Percentiles rank a stretch among this genome's conserved stretches.
These are phyloP conservation scores for Lasaia peninsularis DNA, from an alignment of 1,140 invertebrate genomes.

Conservation along the genomic window DNA sequence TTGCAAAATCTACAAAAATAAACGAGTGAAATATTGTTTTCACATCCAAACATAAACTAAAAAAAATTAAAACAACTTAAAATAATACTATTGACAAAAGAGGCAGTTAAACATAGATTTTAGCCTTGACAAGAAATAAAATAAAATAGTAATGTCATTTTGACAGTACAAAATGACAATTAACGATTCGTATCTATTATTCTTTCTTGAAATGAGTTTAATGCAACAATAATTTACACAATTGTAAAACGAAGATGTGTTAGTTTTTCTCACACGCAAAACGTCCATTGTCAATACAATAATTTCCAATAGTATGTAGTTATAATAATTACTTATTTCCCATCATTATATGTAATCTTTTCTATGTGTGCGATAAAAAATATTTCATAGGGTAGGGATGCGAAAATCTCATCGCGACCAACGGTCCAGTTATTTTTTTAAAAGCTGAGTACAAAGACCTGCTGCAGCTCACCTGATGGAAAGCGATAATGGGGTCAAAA, in stretches of 20 bases:
- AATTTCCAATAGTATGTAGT: conserved; percentile 26
- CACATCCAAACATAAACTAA: too few species aligned
- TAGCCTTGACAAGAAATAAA: too few species aligned
- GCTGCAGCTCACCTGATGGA: too few species aligned
- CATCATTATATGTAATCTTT: conserved; percentile 8
- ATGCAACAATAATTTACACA: conserved; percentile 7
- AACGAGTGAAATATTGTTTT: too few species aligned
- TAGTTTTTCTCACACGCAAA: conserved; percentile 13
- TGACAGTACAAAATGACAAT: conserved; percentile 5
- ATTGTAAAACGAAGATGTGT: background rate
- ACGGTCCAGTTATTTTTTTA: background rate
- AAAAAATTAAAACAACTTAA: too few species aligned
- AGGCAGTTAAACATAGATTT: too few species aligned
- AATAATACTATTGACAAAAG: too few species aligned
- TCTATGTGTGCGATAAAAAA: background rate
- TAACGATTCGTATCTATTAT: background rate
- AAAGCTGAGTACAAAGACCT: background rate
- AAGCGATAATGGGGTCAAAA: too few species aligned
- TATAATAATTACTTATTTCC: conserved; percentile 6
- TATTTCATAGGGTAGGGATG: background rate
- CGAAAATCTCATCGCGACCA: background rate
- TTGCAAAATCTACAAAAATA: too few species aligned
- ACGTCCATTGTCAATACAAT: conserved; percentile 12
- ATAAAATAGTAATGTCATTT: background rate
- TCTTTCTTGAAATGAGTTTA: conserved; percentile 6